These are phyloP conservation scores for Diarsia rubi DNA, from an alignment of 2,888 invertebrate genomes.

Conservation along the genomic window DNA sequence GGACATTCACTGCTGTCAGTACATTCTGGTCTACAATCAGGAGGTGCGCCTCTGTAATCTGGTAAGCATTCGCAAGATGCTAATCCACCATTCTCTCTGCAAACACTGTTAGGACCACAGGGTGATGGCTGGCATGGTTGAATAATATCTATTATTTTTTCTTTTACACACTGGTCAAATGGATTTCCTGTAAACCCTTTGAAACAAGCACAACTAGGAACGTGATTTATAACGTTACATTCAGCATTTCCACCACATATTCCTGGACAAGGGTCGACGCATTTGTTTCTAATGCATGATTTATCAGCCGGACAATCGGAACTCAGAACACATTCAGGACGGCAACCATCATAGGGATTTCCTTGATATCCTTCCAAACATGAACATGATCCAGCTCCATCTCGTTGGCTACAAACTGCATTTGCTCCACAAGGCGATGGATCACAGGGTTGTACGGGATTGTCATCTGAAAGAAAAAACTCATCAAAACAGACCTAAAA, in stretches of 20 bases:
- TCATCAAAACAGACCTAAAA: background rate
- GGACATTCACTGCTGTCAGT: slow-evolving; percentile 95
- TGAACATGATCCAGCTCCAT: slow-evolving; percentile 95
- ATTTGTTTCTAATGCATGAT: slow-evolving; percentile 96
- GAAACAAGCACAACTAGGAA: slow-evolving; percentile 95
- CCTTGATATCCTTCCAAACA: slow-evolving; percentile 96
- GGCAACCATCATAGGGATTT: slow-evolving; percentile 96
- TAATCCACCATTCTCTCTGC: slow-evolving; percentile 93
- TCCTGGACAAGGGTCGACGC: slow-evolving; percentile 96
- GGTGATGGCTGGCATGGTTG: slow-evolving; percentile 94
- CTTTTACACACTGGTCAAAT: slow-evolving; percentile 83
- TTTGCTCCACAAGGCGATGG: slow-evolving; percentile 97
- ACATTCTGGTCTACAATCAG: slow-evolving; percentile 94
- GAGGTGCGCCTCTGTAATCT: slow-evolving; percentile 93
- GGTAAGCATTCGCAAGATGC: slow-evolving; percentile 94
- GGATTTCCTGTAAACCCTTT: slow-evolving; percentile 95
- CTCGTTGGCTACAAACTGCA: slow-evolving; percentile 94
- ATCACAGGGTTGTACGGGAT: slow-evolving; percentile 94
- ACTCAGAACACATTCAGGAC: slow-evolving; percentile 96
- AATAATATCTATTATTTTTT: slow-evolving; percentile 78
- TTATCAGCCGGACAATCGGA: slow-evolving; percentile 96
- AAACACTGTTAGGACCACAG: slow-evolving; percentile 95
- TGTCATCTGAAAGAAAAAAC: slow-evolving; percentile 82
- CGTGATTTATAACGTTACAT: slow-evolving; percentile 96
- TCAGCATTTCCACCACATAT: slow-evolving; percentile 96